Percentiles rank a stretch among this genome's conserved stretches.
Conservation (phyloP, 1,140 invertebrate species). For the Lepidurus couesii region DNA sequence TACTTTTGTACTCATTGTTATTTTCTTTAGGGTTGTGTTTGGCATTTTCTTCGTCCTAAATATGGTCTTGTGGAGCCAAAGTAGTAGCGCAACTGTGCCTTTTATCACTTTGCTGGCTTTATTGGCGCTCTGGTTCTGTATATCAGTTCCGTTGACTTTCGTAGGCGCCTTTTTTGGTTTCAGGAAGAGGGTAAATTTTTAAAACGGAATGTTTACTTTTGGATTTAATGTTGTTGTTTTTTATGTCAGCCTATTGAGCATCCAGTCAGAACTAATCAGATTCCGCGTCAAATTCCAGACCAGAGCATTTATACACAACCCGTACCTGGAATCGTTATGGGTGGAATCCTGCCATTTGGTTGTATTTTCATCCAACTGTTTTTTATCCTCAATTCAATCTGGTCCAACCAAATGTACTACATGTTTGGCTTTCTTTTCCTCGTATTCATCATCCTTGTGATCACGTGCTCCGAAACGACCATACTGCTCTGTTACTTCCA, state of each 20-base stretch:
- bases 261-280: slow-evolving; percentile 97
- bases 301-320: slow-evolving; percentile 96
- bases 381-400: slow-evolving; percentile 97
- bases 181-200: slow-evolving; percentile 74
- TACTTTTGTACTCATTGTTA: slow-evolving; percentile 32
- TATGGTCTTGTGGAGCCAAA: slow-evolving; percentile 88
- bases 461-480: slow-evolving; percentile 98
- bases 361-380: slow-evolving; percentile 99
- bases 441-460: slow-evolving; percentile 93
- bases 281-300: slow-evolving; percentile 95
- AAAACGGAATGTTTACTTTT: background rate
- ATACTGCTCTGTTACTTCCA: slow-evolving; percentile 98
- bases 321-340: slow-evolving; percentile 89
- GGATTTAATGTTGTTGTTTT: background rate
- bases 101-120: slow-evolving; percentile 97
- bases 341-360: slow-evolving; percentile 95
- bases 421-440: slow-evolving; percentile 99
- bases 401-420: slow-evolving; percentile 97
- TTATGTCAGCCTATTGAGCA: slow-evolving; percentile 74
- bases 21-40: slow-evolving; percentile 77
- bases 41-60: slow-evolving; percentile 94
- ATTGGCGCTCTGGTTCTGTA: slow-evolving; percentile 91
- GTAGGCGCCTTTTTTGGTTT: slow-evolving; percentile 98
- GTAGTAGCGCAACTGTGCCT: slow-evolving; percentile 90
- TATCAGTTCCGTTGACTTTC: slow-evolving; percentile 96